Evolutionary conservation across 2,113 vertebrate genomes (phyloP).

Genomic region (Thunnus maccoyii): DNA sequence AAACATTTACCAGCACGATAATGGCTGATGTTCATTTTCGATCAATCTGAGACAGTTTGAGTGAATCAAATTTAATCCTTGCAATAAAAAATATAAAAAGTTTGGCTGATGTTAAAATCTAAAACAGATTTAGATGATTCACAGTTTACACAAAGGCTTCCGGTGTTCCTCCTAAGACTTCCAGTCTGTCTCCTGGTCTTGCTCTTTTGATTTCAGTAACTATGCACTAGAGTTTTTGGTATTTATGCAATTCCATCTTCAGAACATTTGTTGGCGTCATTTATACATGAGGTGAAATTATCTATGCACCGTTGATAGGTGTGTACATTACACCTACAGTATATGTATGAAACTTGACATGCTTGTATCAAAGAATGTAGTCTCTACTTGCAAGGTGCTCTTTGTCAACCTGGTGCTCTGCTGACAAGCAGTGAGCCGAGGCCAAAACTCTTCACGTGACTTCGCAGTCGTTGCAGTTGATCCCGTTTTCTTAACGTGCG

Average conservation of each 20-base stretch:
- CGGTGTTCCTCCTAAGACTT: constrained; percentile 58
- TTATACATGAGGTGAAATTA: constrained; percentile 61
- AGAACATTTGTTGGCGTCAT: constrained; percentile 53
- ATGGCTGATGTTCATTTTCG: not conserved
- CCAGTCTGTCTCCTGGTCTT: constrained; percentile 48
- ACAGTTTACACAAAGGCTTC: constrained; percentile 39
- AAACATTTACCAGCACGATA: constrained; percentile 6
- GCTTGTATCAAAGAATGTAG: constrained; percentile 74
- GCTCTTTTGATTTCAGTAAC: constrained; percentile 70
- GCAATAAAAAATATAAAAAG: not conserved
- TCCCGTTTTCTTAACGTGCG: not conserved
- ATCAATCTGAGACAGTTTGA: constrained; percentile 12
- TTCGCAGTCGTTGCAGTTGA: constrained; percentile 28
- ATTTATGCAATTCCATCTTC: constrained; percentile 81
- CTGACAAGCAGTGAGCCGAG: constrained; percentile 39
- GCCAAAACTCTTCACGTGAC: constrained; percentile 36
- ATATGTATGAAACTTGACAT: constrained; percentile 63
- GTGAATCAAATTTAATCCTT: constrained; percentile 10
- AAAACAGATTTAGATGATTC: too few species aligned
- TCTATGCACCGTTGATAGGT: constrained; percentile 74
- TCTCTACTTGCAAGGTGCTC: constrained; percentile 66
- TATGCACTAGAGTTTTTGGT: constrained; percentile 79
- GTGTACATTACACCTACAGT: constrained; percentile 55
- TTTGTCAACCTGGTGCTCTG: constrained; percentile 56
- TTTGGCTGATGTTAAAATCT: not conserved